These are phyloP conservation scores for Drosophila orosa DNA, from an alignment of 1,140 invertebrate genomes.

Conservation along the genomic window DNA sequence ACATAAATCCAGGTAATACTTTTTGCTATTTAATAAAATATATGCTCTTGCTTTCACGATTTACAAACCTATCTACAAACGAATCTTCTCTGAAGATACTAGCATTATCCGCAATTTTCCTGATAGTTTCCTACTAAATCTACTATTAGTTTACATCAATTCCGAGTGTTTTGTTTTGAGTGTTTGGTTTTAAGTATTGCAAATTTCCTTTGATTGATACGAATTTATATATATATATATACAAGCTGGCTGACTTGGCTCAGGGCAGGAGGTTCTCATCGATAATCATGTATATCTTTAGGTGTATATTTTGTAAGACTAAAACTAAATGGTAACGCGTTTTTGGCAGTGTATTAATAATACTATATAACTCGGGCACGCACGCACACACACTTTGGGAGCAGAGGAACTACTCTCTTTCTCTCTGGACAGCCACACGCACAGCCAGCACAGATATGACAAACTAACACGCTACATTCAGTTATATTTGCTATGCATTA, in stretches of 20 bases:
- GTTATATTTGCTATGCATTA: conserved; percentile 73
- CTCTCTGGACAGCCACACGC: conserved; percentile 50
- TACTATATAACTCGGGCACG: conserved; percentile 63
- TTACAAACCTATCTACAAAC: conserved; percentile 19
- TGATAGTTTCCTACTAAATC: conserved; percentile 13
- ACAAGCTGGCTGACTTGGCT: conserved; percentile 52
- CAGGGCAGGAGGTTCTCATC: conserved; percentile 28
- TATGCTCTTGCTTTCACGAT: conserved; percentile 14
- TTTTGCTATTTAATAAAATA: conserved; percentile 32
- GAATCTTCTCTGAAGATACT: conserved; percentile 33
- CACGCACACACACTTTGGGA: conserved; percentile 17
- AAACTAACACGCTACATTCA: conserved; percentile 71
- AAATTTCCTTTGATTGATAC: conserved; percentile 47
- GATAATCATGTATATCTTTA: conserved; percentile 44
- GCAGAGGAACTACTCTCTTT: conserved; percentile 17
- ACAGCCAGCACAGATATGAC: conserved; percentile 71
- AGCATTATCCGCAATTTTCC: conserved; percentile 4
- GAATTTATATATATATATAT: conserved; percentile 34
- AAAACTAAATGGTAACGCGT: conserved; percentile 52
- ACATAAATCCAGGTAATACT: conserved; percentile 14
- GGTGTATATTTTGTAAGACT: conserved; percentile 38
- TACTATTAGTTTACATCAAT: conserved; percentile 51
- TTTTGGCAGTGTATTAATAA: conserved; percentile 79
- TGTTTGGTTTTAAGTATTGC: conserved; percentile 39
- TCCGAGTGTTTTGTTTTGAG: conserved; percentile 39